Evolutionary conservation across 1,140 invertebrate species (phyloP), one percentile per base, ranked within the genome.

Genomic region (Megathymus violae): DNA sequence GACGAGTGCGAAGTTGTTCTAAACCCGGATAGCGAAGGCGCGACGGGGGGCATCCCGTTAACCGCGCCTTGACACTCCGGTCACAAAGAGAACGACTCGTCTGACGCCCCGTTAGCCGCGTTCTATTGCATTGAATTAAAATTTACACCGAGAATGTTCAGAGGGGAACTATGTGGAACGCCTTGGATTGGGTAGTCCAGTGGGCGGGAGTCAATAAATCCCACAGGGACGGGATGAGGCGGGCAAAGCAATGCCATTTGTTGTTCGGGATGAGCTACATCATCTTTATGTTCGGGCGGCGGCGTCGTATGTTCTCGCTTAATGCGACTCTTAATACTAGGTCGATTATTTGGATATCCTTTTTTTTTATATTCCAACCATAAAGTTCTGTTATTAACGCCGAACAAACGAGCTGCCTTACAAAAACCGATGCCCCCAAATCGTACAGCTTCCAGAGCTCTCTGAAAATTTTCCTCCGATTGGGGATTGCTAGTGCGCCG

Each of bases 351-450:
- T 0, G 95, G 95, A 78, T 96, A 96, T 0, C 96, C 96, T 11
- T 95, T 92, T 80, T 96, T 96, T 71, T 96, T 96, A 76, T 96
- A 96, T 73, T 97, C 96, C 10, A 96, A 90, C 96, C 96, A 97
- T 0, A 97, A 83, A 0, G 96, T 96, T 27, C 96, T 92, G 85
- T 96, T 96, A 85, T 96, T 97, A 0, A 96, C 95, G 10, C 95
- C 95, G 80, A 95, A 96, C 84, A 96, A 93, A 34, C 95, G 92
- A 0, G 95, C 96, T 4, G 96, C 96, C 71, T 96, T 96, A 82
- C 96, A 96, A 84, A 97, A 96, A 0, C 96, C 96, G 62, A 97
- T 96, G 13, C 95, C 95, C n/a, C 96, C 96, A 62, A 94, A 94
- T 11, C 95, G 92, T 0, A 96, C 96, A 0, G 96, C 96, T 74